Evolutionary conservation across 2,888 invertebrate species (phyloP), one percentile per base, ranked within the genome.

Genomic region (Hyppa rectilinea): DNA sequence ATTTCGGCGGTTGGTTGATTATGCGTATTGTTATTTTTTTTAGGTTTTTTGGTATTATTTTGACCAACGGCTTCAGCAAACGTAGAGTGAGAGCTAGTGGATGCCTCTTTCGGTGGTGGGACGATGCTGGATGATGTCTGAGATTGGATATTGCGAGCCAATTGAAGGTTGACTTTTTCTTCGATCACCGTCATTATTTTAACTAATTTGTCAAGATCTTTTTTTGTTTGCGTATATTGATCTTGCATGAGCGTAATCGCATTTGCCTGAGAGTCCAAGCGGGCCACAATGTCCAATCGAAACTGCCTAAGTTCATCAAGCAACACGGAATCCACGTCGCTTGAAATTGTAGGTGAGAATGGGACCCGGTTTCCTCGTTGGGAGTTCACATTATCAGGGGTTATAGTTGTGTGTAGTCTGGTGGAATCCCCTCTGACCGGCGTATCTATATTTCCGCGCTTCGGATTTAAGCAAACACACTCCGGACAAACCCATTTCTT

Each of bases 291-390:
- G 4, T 67, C 66, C 9, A 36, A 17, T 3, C 52, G 66, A 45
- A 67, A 67, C 34, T 67, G 52, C 14, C 43, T 60, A 2, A 67
- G 34, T 67, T 67, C 66, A n/a, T 38, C 43, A 31, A 67, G 66
- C 2, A 67, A 34, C 12, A 17, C 26, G 12, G 66, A 29, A 36
- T 67, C 67, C 26, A 34, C 50, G 20, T 60, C 65, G 6, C 36
- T 23, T 31, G 2, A 7, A 38, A 53, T 43, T 4, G 31, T 50
- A 0, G 53, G 60, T 0, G 67, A 60, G 34, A n/a, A 53, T 26
- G 52, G 29, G 26, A 10, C 34, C 26, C 7, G 60, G 38, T 9
- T 60, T 6, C 60, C 60, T 20, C 67, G 50, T 1, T 60, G 10
- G 34, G 34, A 4, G 34, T 60, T 67, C 20, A 67, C 60, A 59